Conservation (phyloP, 2,888 invertebrate species). For the Ichneumon xanthorius region DNA sequence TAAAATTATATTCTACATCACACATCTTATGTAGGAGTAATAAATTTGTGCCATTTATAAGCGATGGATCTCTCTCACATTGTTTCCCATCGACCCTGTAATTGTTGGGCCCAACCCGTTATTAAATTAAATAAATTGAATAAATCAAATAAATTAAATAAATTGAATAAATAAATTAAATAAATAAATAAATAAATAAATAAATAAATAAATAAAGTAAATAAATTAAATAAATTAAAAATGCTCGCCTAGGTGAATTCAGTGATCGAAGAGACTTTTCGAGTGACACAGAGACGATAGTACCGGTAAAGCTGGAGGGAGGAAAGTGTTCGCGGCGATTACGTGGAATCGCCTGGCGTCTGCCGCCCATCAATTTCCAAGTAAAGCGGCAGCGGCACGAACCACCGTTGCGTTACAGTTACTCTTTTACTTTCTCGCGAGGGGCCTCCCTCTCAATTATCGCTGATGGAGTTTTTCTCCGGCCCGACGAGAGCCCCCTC, state of each 20-base stretch:
- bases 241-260: neutral
- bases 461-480: conserved; percentile 62
- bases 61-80: no score
- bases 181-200: no score
- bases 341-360: conserved; percentile 58
- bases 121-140: no score
- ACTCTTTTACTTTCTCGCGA: conserved; percentile 58
- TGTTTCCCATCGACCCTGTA: no score
- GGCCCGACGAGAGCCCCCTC: conserved; percentile 14
- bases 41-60: no score
- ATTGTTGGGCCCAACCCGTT: no score
- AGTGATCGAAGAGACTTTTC: neutral
- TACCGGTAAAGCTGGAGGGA: conserved; percentile 13
- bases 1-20: no score
- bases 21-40: no score
- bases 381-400: conserved; percentile 38
- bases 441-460: conserved; percentile 58
- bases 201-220: conserved; percentile 11
- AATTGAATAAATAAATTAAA: no score
- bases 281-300: conserved; percentile 57
- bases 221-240: conserved; percentile 5
- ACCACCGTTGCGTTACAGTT: conserved; percentile 37
- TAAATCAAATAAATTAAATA: no score
- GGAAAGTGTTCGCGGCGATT: conserved; percentile 37
- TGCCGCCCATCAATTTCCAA: conserved; percentile 57